Percentiles rank a stretch among this genome's conserved stretches.
Evolutionary conservation across 2,797 vertebrate genomes (phyloP).

Genomic region (Coregonus suidteri): DNA sequence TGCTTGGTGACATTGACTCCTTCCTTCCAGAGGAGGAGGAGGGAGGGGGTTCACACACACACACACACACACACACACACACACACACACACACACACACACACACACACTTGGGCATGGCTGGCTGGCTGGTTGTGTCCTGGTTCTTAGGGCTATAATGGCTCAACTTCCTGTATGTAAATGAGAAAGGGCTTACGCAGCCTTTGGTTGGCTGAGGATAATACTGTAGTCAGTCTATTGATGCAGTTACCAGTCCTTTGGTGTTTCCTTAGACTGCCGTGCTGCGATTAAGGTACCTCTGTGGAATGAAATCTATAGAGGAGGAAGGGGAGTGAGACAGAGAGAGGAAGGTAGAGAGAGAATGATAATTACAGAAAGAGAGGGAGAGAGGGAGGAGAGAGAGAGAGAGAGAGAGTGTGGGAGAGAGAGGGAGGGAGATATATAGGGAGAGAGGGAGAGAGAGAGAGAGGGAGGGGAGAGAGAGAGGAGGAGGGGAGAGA

Average conservation of each 20-base stretch:
- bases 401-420: neutral
- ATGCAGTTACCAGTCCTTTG: constrained; percentile 30
- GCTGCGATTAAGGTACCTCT: neutral
- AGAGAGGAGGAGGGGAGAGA: no score
- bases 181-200: constrained; percentile 23
- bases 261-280: neutral
- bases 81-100: no score
- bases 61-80: no score
- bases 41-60: constrained; percentile 15
- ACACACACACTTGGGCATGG: neutral
- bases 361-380: no score
- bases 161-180: constrained; percentile 38
- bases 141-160: neutral
- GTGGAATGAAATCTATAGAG: neutral
- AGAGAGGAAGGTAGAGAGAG: neutral
- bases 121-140: constrained; percentile 9
- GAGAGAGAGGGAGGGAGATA: no score
- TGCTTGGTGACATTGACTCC: constrained; percentile 59
- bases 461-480: no score
- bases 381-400: neutral
- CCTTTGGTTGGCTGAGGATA: constrained; percentile 34
- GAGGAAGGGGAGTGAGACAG: neutral
- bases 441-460: no score
- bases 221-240: constrained; percentile 13
- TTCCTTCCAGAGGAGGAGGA: constrained; percentile 25